Percentiles rank a stretch among this genome's conserved stretches.
These are phyloP conservation scores for Larimichthys polyactis DNA, from an alignment of 2,113 vertebrate genomes.

Conservation along the genomic window DNA sequence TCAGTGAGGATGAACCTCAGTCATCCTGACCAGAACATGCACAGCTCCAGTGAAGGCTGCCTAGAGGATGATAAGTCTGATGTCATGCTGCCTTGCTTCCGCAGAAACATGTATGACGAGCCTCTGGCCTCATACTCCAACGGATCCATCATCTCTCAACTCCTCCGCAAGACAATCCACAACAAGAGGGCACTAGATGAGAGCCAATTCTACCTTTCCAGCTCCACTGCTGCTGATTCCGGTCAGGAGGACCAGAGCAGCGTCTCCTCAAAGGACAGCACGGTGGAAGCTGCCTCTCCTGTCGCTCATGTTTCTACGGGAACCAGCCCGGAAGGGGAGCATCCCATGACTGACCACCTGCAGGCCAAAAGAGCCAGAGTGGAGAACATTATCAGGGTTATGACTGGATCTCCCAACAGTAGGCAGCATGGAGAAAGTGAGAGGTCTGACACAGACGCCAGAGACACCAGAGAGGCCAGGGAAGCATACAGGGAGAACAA, in stretches of 20 bases:
- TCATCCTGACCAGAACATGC: slow-evolving; percentile 78
- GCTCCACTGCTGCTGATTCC: slow-evolving; percentile 70
- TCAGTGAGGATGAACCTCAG: slow-evolving; percentile 79
- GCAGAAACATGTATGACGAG: slow-evolving; percentile 79
- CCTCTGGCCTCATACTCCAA: slow-evolving; percentile 80
- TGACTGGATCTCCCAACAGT: slow-evolving; percentile 85
- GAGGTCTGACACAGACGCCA: slow-evolving; percentile 48
- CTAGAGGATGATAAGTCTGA: slow-evolving; percentile 76
- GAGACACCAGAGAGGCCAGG: slow-evolving; percentile 68
- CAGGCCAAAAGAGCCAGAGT: slow-evolving; percentile 92
- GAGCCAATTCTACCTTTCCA: slow-evolving; percentile 78
- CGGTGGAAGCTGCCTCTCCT: slow-evolving; percentile 65
- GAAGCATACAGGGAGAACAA: slow-evolving; percentile 84
- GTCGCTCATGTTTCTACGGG: slow-evolving; percentile 61
- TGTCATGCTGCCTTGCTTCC: slow-evolving; percentile 81
- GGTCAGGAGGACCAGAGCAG: slow-evolving; percentile 78
- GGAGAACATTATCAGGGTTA: slow-evolving; percentile 93
- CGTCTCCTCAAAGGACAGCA: slow-evolving; percentile 77
- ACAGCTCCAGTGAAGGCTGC: slow-evolving; percentile 69
- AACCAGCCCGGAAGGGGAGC: slow-evolving; percentile 74
- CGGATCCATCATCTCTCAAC: slow-evolving; percentile 85
- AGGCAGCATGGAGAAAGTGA: slow-evolving; percentile 66
- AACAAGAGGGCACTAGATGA: slow-evolving; percentile 82
- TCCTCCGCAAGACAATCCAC: slow-evolving; percentile 83
- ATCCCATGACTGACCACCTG: slow-evolving; percentile 84